Conservation (phyloP, 92 coral and sea anemone genomes). For the Anthopleura xanthogrammica region DNA sequence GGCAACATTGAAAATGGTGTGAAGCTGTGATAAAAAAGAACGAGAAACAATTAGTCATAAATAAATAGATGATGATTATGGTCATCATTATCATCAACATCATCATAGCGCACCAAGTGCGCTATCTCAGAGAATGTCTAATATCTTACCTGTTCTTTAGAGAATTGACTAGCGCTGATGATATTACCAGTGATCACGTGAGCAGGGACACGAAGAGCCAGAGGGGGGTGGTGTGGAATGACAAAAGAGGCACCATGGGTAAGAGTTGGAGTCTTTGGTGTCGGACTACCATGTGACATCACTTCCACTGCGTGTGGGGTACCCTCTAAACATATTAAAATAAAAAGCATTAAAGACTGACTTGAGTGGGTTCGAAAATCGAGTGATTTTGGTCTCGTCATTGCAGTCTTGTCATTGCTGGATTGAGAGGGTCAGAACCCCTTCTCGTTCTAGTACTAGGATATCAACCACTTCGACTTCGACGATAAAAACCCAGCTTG, state of each 20-base stretch:
- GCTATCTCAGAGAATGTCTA: no score
- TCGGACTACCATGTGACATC: slow-evolving; percentile 33
- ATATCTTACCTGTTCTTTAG: slow-evolving; percentile 64
- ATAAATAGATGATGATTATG: not conserved
- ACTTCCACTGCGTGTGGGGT: slow-evolving; percentile 51
- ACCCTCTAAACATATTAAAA: slow-evolving; percentile 31
- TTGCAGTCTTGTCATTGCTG: no score
- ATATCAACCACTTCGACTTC: no score
- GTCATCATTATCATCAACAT: not conserved
- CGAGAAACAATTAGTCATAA: not conserved
- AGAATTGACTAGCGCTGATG: slow-evolving; percentile 71
- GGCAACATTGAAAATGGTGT: slow-evolving; percentile 86
- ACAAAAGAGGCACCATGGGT: slow-evolving; percentile 25
- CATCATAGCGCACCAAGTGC: no score
- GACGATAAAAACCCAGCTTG: no score
- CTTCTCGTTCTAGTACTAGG: no score
- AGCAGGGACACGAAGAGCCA: slow-evolving; percentile 53
- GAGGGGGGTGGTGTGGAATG: slow-evolving; percentile 29
- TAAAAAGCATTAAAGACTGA: not conserved
- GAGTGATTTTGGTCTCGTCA: no score
- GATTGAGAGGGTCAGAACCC: no score
- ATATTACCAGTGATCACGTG: slow-evolving; percentile 64
- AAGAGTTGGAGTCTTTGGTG: slow-evolving; percentile 45
- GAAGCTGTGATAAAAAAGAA: slow-evolving; percentile 58
- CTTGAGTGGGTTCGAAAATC: not conserved